Base-by-base conservation (phyloP, 1,140 invertebrate genomes). In the Capitella teleta region DNA sequence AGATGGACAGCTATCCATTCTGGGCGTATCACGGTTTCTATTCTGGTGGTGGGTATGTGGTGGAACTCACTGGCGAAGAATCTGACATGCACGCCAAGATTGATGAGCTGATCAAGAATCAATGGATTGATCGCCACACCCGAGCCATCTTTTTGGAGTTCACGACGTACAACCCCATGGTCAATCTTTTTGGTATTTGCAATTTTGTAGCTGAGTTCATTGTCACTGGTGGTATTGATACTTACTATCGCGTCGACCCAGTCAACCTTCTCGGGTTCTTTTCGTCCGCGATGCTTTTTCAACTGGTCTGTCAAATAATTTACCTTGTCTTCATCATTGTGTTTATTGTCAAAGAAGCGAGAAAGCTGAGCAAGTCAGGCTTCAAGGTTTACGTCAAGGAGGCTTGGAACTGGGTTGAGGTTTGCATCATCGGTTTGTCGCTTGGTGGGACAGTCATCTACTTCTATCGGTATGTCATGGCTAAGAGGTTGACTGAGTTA, bases 101-200 rank as follows among this genome's bases (percentile, higher is more conserved):
- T 3, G 49, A 61, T 6, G 40, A 57, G 19, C 57, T 79, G 19
- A 50, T 76, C 47, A 50, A 55, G 1, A 57, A 72, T 44, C 53
- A 63, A 23, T 80, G 79, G 79, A 73, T 79, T 16, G 78, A 80
- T 53, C 56, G 62, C 44, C 61, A 70, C 40, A 79, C 79, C 1
- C 55, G 78, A 52, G 78, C 77, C 5, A 66, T 80, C 10, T 74
- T 79, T 52, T 62, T 77, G 4, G 78, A 80, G 54, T 78, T 80
- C 56, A 76, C 77, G 3, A 66, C 74, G 10, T 80, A 78, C 58
- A 80, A 80, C 59, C 71, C 77, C 1, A 72, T 77, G 34, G 46
- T 70, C 0, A 73, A 79, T 51, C 57, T 79, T 16, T 78, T 78
- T 52, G 69, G 67, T 8, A 67, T 77, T 0, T 62, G 64, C 6